These are phyloP conservation scores for Trichonephila clavipes DNA, from an alignment of 1,140 invertebrate species.

Conservation along the genomic window DNA sequence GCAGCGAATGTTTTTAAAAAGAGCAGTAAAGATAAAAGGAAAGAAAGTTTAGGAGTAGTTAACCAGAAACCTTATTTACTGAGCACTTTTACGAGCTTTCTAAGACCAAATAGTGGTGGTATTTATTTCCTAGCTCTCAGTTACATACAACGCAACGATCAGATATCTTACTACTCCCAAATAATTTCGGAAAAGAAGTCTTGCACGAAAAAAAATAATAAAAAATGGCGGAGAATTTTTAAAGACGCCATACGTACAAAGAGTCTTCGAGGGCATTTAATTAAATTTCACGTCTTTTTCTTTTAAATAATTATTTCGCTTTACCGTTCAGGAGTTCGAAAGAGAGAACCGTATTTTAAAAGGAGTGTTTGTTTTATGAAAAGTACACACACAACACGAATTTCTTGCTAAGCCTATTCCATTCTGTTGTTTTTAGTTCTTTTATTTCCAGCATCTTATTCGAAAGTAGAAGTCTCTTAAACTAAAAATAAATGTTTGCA, in stretches of 20 bases:
- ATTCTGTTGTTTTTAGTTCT: conserved; percentile 10
- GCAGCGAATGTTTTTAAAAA: conserved; percentile 26
- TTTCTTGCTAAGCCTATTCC: neutral
- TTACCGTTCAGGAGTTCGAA: neutral
- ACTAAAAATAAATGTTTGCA: conserved; percentile 50
- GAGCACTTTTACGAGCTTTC: conserved; percentile 41
- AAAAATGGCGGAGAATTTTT: conserved; percentile 43
- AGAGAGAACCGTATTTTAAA: conserved; percentile 8
- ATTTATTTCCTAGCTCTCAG: conserved; percentile 35
- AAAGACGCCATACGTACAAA: neutral
- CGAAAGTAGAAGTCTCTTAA: neutral
- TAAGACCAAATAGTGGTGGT: conserved; percentile 50
- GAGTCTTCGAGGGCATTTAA: conserved; percentile 48
- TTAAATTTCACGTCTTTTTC: conserved; percentile 49
- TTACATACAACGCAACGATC: neutral
- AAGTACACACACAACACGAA: conserved; percentile 10
- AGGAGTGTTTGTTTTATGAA: conserved; percentile 61
- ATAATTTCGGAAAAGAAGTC: neutral
- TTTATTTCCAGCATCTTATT: neutral
- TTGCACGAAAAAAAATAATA: neutral
- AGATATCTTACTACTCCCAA: conserved; percentile 48
- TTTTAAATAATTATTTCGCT: conserved; percentile 59
- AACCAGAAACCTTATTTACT: conserved; percentile 58
- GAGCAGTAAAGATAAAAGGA: conserved; percentile 7
- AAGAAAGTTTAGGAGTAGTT: conserved; percentile 53